phyloP scores from a whole-genome alignment of 2,113 vertebrate genomes.

The Thinocorus orbignyianus region DNA sequence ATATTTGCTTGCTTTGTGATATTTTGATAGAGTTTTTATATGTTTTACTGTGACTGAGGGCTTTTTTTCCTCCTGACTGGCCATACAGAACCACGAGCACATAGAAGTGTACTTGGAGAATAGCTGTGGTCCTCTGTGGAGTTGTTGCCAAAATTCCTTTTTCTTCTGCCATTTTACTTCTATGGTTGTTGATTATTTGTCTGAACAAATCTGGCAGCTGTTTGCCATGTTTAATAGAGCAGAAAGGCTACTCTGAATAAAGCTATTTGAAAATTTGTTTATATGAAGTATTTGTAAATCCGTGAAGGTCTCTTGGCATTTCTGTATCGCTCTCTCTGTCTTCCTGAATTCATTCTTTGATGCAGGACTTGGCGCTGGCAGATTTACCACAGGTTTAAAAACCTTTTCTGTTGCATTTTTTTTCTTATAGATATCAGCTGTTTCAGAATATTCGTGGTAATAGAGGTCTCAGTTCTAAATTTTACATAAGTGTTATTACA shows the following conservation, averaged over 20 bases:
- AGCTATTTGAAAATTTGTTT: slow-evolving; percentile 99
- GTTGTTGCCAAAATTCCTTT: slow-evolving; percentile 86
- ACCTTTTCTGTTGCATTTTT: slow-evolving; percentile 51
- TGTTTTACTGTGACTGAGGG: slow-evolving; percentile 71
- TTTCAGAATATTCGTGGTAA: slow-evolving; percentile 51
- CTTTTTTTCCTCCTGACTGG: slow-evolving; percentile 79
- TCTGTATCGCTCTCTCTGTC: slow-evolving; percentile 86
- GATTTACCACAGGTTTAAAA: slow-evolving; percentile 83
- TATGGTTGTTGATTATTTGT: slow-evolving; percentile 99
- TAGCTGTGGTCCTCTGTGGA: slow-evolving; percentile 78
- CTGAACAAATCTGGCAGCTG: slow-evolving; percentile 99
- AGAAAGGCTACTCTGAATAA: slow-evolving; percentile 98
- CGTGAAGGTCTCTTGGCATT: slow-evolving; percentile 89
- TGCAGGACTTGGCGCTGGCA: slow-evolving; percentile 87
- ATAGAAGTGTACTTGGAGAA: slow-evolving; percentile 77
- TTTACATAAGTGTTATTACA: slow-evolving; percentile 52
- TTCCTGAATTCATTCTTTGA: slow-evolving; percentile 90
- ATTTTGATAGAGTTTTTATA: slow-evolving; percentile 73
- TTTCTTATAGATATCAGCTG: slow-evolving; percentile 50
- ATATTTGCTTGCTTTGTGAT: slow-evolving; percentile 64
- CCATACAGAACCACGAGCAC: slow-evolving; percentile 86
- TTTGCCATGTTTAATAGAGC: slow-evolving; percentile 99
- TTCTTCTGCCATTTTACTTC: slow-evolving; percentile 86
- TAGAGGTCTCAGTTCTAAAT: slow-evolving; percentile 57
- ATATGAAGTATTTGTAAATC: slow-evolving; percentile 99